Conservation (phyloP, 2,797 vertebrate species). For the Falco rusticolus region DNA sequence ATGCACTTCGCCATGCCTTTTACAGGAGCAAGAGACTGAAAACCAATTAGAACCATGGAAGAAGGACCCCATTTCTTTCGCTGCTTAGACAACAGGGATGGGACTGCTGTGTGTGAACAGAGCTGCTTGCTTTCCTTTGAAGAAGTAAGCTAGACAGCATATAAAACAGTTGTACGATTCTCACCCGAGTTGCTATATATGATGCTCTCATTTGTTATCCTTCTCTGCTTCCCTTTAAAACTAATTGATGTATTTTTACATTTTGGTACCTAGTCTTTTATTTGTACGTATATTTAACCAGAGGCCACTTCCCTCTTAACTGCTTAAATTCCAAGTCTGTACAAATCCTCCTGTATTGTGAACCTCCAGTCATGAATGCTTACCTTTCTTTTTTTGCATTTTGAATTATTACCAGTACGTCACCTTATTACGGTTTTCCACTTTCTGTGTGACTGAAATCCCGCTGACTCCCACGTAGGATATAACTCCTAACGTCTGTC, state of each 20-base stretch:
- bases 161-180: not conserved
- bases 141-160: not conserved
- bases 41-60: not conserved
- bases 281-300: not conserved
- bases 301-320: not conserved
- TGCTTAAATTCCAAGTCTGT: not conserved
- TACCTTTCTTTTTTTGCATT: not conserved
- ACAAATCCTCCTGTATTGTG: not conserved
- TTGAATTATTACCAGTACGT: not conserved
- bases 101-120: not conserved
- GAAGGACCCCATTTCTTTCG: not conserved
- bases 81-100: not conserved
- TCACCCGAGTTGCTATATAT: not conserved
- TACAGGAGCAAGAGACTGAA: not conserved
- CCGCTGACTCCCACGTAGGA: not conserved
- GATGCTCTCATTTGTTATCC: not conserved
- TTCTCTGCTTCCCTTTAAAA: not conserved
- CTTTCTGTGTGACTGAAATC: not conserved
- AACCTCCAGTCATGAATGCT: not conserved
- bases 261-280: not conserved
- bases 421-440: not conserved
- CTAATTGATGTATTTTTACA: not conserved
- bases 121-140: not conserved
- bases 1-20: rapidly evolving
- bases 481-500: not conserved